Base-by-base conservation (phyloP, 2,797 vertebrate genomes). In the Myotis findleyi region DNA sequence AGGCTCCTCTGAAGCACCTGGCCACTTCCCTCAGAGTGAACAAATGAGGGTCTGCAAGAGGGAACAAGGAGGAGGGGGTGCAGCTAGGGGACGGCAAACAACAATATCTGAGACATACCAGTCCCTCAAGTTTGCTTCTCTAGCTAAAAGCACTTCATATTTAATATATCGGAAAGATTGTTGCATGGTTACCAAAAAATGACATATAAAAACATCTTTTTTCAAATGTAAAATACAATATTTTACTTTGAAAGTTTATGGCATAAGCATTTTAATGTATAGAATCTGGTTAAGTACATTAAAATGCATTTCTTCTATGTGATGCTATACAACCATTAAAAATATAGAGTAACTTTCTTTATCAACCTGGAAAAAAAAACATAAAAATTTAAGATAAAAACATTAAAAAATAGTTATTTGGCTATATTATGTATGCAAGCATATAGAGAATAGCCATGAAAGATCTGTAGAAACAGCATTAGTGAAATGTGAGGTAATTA, bases 271-370 rank as follows among this genome's bases (percentile, higher is more conserved):
- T 69, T 59, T 64, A 80, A 57, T 64, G 51, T 80, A 69, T 21
- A 44, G 5, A 44, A 36, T 38, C 38, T 41, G 64, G 73, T 73
- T 59, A 94, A 83, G 87, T 33, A 68, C 13, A 68, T 83, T 92
- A 87, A 80, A 92, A 68, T 68, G 6, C 18, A 83, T 49, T 17
- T 6, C 11, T 55, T 69, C 3, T 69, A 20, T 17, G 18, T 59
- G 49, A 69, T 33, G 2, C 18, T 47, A 84, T 51, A 73, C 2
- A 62, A 27, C 3, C 12, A 41, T 41, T 80, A 59, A 85, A 87
- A 93, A 36, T 25, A 83, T 38, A 23, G n/a, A 79, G 55, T 44
- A 80, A 80, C 5, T 79, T 83, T 47, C 17, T 86, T 96, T 79
- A 87, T 38, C 13, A 53, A 75, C 2, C 17, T 66, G 5, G 4